Conservation (phyloP, 2,888 invertebrate genomes). For the Piscicola geometra region DNA sequence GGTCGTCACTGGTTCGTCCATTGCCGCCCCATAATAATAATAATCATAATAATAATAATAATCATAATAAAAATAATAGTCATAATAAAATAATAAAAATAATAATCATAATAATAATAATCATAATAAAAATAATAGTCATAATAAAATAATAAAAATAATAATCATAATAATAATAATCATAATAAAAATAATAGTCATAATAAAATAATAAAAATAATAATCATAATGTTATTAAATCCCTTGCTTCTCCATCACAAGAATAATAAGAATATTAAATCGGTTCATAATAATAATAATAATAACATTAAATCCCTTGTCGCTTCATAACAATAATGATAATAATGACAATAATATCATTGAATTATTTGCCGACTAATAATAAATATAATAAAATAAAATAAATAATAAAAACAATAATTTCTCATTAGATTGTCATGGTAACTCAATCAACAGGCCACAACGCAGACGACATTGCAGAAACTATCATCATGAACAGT, state of each 20-base stretch:
- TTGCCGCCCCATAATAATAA: not conserved
- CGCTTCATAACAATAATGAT: too few species aligned
- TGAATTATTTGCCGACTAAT: not conserved
- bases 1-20: slow-evolving; percentile 74
- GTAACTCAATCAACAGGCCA: too few species aligned
- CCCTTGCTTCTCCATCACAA: too few species aligned
- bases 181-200: not conserved
- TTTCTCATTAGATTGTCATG: too few species aligned
- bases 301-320: too few species aligned
- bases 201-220: too few species aligned
- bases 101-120: slow-evolving; percentile 24
- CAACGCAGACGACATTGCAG: slow-evolving; percentile 79
- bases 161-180: slow-evolving; percentile 3
- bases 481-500: slow-evolving; percentile 93
- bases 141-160: slow-evolving; percentile 4
- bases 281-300: too few species aligned
- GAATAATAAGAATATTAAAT: too few species aligned
- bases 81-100: slow-evolving; percentile 11
- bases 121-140: not conserved
- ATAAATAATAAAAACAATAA: too few species aligned
- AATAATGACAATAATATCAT: not conserved
- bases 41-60: slow-evolving; percentile 1
- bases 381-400: too few species aligned
- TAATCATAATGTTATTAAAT: too few species aligned
- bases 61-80: slow-evolving; percentile 5